Base-by-base conservation (phyloP, 2,113 vertebrate genomes). In the Tragelaphus buxtoni region DNA sequence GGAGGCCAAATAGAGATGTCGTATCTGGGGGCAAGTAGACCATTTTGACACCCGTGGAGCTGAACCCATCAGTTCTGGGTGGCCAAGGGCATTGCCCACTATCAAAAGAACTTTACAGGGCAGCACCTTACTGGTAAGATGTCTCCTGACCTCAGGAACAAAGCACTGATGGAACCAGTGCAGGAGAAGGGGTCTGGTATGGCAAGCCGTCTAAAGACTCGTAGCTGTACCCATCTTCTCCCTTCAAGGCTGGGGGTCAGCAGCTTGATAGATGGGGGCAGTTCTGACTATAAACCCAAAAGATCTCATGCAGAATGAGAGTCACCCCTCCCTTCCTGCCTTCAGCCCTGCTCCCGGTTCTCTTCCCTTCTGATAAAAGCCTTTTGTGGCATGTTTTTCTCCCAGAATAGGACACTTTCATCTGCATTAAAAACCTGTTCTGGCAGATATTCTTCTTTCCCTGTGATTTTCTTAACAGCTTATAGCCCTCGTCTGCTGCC, bases 151-250 rank as follows among this genome's bases (percentile, higher is more conserved):
- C 20, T 81, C 51, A 26, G 79, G 79, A n/a, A 35, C n/a, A 39
- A 26, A 55, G n/a, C n/a, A 0, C 0, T 8, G 20, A 16, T 26
- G n/a, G 20, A 26, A 26, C 20, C n/a, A 5, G 12, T 26, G 20
- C 22, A 3, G 49, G 51, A 55, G 47, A 26, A 82, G n/a, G 10
- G 32, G 7, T 39, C 79, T 55, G 51, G 11, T 0, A 4, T 24
- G 51, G 7, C 20, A 0, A 55, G 51, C 49, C 4, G 1, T 24
- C 32, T 24, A 2, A n/a, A 55, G 51, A 14, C 51, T 1, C 1
- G 30, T 5, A 9, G 51, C 20, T 26, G 11, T 16, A 13, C 13
- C n/a, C 49, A 2, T 35, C 49, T 22, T n/a, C 49, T 82, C 7
- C 51, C 51, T 39, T 26, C 20, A 24, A 35, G 79, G 32, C 79